Percentiles rank a stretch among this genome's conserved stretches.
These are phyloP conservation scores for Hedychridium roseum DNA, from an alignment of 2,888 invertebrate genomes.

Conservation along the genomic window DNA sequence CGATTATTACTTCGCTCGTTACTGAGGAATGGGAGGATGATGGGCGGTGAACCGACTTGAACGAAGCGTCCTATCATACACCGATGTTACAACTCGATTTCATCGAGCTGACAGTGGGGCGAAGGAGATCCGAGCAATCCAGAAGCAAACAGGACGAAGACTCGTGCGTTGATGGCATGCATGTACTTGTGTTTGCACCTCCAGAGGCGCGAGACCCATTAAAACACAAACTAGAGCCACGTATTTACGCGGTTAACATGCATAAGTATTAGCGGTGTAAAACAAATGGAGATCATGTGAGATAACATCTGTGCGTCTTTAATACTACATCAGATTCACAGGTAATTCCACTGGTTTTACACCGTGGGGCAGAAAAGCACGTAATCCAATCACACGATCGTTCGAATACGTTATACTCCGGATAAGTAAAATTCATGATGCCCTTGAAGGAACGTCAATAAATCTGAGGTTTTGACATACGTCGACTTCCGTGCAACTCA, in stretches of 20 bases:
- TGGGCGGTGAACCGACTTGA: slow-evolving; percentile 7
- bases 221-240: slow-evolving; percentile 43
- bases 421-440: too few species aligned
- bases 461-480: neutral
- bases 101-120: too few species aligned
- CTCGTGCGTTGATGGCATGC: too few species aligned
- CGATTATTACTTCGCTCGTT: slow-evolving; percentile 17
- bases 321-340: neutral
- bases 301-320: neutral
- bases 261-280: slow-evolving; percentile 41
- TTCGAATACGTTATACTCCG: slow-evolving; percentile 20
- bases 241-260: slow-evolving; percentile 39
- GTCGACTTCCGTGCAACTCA: slow-evolving; percentile 1
- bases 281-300: slow-evolving; percentile 34
- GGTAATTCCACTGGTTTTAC: slow-evolving; percentile 39
- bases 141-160: too few species aligned
- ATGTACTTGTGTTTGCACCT: too few species aligned
- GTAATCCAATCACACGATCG: slow-evolving; percentile 37
- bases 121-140: too few species aligned
- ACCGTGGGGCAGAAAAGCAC: slow-evolving; percentile 28
- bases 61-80: slow-evolving; percentile 7
- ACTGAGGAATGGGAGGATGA: slow-evolving; percentile 3
- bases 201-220: too few species aligned
- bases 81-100: too few species aligned
- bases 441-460: too few species aligned